A percentile compares a stretch with the other conserved stretches of the same genome.
phyloP scores from a whole-genome alignment of 2,113 vertebrate genomes.

The Lepus timidus region DNA sequence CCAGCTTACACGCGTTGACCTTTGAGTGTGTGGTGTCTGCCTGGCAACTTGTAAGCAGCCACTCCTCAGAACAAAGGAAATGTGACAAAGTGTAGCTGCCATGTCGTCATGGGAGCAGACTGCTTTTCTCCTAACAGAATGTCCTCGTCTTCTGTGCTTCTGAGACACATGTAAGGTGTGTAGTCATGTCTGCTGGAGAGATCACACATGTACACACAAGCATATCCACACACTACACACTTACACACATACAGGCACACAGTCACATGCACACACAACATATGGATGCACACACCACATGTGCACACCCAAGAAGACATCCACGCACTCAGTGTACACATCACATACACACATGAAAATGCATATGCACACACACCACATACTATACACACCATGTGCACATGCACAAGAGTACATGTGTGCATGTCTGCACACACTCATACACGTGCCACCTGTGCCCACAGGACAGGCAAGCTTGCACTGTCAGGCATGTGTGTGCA shows the following conservation, averaged over 20 bases:
- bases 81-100: no score
- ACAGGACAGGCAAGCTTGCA: no score
- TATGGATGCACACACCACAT: neutral
- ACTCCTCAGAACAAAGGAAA: neutral
- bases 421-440: no score
- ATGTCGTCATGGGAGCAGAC: accelerated
- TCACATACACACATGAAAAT: neutral
- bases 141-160: neutral
- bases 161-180: neutral
- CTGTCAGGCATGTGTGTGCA: no score
- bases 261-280: neutral
- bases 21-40: no score
- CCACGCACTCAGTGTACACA: neutral
- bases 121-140: neutral
- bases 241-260: neutral
- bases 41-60: accelerated
- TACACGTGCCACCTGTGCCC: no score
- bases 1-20: accelerated
- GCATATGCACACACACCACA: neutral
- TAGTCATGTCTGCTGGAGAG: neutral
- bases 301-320: neutral
- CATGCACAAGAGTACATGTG: neutral
- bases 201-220: neutral
- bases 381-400: no score
- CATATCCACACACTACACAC: no score